Base-by-base conservation (phyloP, 2,113 vertebrate species). In the Nerophis lumbriciformis region DNA sequence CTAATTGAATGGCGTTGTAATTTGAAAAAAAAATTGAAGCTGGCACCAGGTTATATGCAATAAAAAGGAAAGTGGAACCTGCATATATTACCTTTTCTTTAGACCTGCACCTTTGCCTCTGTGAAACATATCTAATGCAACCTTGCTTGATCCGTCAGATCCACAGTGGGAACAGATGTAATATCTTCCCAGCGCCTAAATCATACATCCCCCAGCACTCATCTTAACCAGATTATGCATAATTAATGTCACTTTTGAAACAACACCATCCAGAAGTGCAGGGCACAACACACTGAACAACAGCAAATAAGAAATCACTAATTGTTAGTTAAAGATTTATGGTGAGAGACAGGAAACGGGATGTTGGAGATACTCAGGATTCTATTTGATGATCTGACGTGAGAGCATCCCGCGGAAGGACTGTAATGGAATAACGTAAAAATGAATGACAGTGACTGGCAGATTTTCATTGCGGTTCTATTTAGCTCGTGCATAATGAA, bases 291-390 rank as follows among this genome's bases (percentile, higher is more conserved):
- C 75, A 72, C 52, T 65, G 56, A 53, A 75, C 63, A 67, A 72
- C 61, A 83, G 60, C 72, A 82, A 84, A 75, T 71, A 82, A 83
- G 66, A 72, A 72, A 63, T 78, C 80, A 59, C 80, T 80, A 85
- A 87, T 82, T 81, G 79, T 73, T 69, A 66, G 62, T 87, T 74
- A 83, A 86, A 85, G 71, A 85, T 87, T 85, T 48, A 87, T 83
- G 66, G 59, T 68, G 59, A 63, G 71, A 77, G 82, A 77, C 69
- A 79, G 75, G 72, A 87, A 87, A 69, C 75, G 65, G 73, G 68
- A 85, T 80, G 67, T 57, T 69, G 53, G 81, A 72, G 63, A 72
- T 47, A 55, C 55, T 55, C 63, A 53, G 66, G 72, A 65, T 49
- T 75, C 48, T n/a, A 48, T 63, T 59, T 75, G 72, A 71, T 74